phyloP scores from a whole-genome alignment of 2,797 vertebrate genomes.

The Nothura maculosa region DNA sequence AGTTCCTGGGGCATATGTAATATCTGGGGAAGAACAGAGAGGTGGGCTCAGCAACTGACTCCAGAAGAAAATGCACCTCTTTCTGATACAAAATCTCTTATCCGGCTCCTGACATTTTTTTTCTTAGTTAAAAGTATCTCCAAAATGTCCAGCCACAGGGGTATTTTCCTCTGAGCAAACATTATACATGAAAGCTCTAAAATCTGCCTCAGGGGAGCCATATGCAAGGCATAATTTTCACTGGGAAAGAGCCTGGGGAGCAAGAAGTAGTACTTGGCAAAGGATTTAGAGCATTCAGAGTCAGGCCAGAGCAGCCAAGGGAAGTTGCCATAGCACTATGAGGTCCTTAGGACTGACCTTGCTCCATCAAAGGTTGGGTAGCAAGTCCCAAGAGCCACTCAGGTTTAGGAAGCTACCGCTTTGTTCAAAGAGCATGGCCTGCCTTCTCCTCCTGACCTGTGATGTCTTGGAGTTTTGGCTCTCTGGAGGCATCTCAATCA shows the following conservation, averaged over 20 bases:
- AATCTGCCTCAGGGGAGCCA: not conserved
- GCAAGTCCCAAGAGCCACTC: rapidly evolving
- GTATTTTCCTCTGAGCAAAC: not conserved
- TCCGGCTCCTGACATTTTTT: not conserved
- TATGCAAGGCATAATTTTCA: not conserved
- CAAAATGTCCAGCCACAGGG: not conserved
- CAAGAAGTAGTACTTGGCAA: not conserved
- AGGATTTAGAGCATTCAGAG: not conserved
- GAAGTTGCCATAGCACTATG: not conserved
- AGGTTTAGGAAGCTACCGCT: not conserved
- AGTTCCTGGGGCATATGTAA: not conserved
- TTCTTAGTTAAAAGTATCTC: not conserved
- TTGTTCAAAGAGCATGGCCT: not conserved
- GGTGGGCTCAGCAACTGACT: not conserved
- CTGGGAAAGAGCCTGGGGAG: not conserved
- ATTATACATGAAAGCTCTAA: not conserved
- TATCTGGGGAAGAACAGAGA: not conserved
- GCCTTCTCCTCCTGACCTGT: not conserved
- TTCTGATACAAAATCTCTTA: not conserved
- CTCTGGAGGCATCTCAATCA: not conserved
- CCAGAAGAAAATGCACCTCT: not conserved
- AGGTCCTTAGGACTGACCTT: not conserved
- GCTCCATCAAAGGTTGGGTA: not conserved
- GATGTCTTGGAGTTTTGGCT: not conserved
- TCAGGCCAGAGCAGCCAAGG: no score